Base-by-base conservation (phyloP, 2,113 vertebrate genomes). In the Bambusicola thoracicus region DNA sequence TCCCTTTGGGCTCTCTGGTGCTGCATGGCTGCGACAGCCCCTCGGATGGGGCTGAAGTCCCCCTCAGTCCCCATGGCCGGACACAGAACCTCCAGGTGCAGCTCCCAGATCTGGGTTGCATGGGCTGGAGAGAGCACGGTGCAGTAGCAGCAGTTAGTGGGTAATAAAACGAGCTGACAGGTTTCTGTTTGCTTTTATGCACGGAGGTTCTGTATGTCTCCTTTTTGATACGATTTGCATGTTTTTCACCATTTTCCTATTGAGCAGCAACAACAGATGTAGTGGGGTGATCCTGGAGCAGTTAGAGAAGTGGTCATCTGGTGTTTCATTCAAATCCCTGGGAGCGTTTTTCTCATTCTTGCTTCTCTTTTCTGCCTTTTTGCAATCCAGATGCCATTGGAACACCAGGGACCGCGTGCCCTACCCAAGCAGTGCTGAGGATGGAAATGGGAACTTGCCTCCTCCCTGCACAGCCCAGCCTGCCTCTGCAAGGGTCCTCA, bases 81-180 rank as follows among this genome's bases (percentile, higher is more conserved):
- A 30, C 2, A 0, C 0, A 6, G 44, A 5, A 2, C 48, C 78
- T 22, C 9, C 16, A 11, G 53, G 38, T 17, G 22, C 44, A 19
- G 77, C 44, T 62, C 18, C 30, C n/a, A 76, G 41, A 43, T 40
- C 43, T 59, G 53, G 56, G 44, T 79, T 29, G 30, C 14, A 36
- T 7, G 8, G 43, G 2, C 21, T 13, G 10, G 53, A 73, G 75
- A 41, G 75, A 59, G 4, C 15, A 11, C 24, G 0, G 1, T 10
- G 38, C 38, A 58, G 70, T 36, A 93, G 34, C 24, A 83, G 53
- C 46, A 62, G 66, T 78, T 48, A 5, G 18, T 29, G 63, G 53
- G 55, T 32, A 66, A 77, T 44, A 62, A 69, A 79, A 82, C 10
- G 69, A 58, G 18, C 48, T 73, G 67, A 11, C 43, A 62, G 13